Percentiles rank a stretch among this genome's conserved stretches.
Evolutionary conservation across 2,113 vertebrate species (phyloP).

Genomic region (Tragelaphus scriptus): DNA sequence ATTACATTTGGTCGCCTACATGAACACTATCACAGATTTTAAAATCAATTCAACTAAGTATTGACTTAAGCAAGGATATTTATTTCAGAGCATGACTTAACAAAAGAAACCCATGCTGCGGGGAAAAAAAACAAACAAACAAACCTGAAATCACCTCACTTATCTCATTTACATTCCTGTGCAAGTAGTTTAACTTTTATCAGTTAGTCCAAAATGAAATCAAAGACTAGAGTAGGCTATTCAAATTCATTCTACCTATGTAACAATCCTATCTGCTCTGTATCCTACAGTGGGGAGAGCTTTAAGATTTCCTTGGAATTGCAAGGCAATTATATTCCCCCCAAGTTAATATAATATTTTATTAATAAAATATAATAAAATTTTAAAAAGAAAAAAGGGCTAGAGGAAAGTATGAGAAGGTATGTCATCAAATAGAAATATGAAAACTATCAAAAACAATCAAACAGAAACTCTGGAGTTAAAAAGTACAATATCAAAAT

Average conservation of each 20-base stretch:
- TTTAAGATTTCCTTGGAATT: background rate
- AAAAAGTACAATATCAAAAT: background rate
- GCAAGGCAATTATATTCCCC: background rate
- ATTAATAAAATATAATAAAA: background rate
- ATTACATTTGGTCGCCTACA: background rate
- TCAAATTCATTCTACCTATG: background rate
- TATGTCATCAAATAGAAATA: background rate
- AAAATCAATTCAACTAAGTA: background rate
- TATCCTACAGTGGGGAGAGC: background rate
- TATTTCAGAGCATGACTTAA: background rate
- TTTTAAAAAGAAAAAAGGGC: background rate
- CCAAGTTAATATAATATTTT: background rate
- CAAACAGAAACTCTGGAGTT: background rate
- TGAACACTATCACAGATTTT: background rate
- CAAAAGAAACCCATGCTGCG: background rate
- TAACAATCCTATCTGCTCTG: background rate
- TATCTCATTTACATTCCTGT: background rate
- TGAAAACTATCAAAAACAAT: background rate
- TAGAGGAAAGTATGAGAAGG: background rate
- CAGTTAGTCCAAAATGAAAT: background rate
- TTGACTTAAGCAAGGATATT: slow-evolving; percentile 10
- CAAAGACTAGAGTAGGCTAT: background rate
- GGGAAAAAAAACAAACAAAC: background rate
- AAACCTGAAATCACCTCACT: background rate
- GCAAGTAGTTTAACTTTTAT: slow-evolving; percentile 12